Evolutionary conservation across 2,888 invertebrate species (phyloP).

Genomic region (Bibio marci): DNA sequence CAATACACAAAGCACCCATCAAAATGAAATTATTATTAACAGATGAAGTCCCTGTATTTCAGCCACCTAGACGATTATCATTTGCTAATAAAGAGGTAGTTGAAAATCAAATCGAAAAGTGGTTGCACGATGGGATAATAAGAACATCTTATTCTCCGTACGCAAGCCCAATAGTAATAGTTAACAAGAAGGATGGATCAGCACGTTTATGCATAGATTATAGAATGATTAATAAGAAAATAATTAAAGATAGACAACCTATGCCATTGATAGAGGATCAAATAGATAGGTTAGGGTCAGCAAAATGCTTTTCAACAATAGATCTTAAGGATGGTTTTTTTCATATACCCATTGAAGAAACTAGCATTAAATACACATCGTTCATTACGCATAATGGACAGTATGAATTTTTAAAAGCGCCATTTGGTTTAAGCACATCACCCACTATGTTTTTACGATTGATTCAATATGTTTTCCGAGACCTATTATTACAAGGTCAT

Average conservation of each 20-base stretch:
- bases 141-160: background rate
- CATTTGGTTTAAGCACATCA: background rate
- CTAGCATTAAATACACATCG: constrained; percentile 8
- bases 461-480: background rate
- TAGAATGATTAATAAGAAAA: background rate
- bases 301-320: constrained; percentile 14
- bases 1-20: no score
- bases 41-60: no score
- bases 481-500: no score
- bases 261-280: constrained; percentile 21
- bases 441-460: background rate
- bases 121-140: background rate
- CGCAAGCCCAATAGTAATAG: background rate
- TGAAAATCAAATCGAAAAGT: no score
- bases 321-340: constrained; percentile 15
- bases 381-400: background rate
- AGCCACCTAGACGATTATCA: no score
- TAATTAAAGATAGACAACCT: constrained; percentile 15
- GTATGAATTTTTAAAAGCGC: background rate
- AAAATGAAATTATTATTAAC: no score
- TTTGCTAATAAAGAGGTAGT: no score
- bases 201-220: background rate
- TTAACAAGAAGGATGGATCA: background rate
- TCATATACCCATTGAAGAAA: constrained; percentile 15
- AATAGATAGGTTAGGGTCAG: constrained; percentile 14